Evolutionary conservation across 2,888 invertebrate species (phyloP).

Genomic region (Drosophila diplacantha): DNA sequence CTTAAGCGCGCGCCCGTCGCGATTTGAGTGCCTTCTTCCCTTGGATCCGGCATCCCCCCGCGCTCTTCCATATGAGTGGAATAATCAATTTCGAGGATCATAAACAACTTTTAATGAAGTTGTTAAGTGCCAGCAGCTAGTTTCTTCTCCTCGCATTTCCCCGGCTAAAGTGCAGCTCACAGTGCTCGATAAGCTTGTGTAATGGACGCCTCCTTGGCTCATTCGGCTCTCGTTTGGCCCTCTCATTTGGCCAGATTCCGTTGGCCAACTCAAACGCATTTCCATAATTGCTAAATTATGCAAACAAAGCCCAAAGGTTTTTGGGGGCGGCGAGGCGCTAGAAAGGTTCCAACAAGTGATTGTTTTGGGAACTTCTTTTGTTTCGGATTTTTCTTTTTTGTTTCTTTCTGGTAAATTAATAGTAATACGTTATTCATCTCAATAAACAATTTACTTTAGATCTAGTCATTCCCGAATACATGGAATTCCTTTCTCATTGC

Average conservation of each 20-base stretch:
- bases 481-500: conserved; percentile 4
- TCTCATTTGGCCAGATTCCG: conserved; percentile 34
- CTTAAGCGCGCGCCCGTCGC: conserved; percentile 70
- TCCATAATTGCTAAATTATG: conserved; percentile 73
- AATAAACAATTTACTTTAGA: conserved; percentile 4
- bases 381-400: conserved; percentile 21
- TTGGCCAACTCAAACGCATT: conserved; percentile 50
- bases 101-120: conserved; percentile 77
- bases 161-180: conserved; percentile 57
- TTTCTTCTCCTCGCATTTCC: conserved; percentile 51
- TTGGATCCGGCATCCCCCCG: conserved; percentile 3
- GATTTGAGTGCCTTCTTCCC: conserved; percentile 60
- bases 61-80: conserved; percentile 60
- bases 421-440: not conserved
- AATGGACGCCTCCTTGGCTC: conserved; percentile 45
- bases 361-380: conserved; percentile 56
- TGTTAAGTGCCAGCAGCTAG: conserved; percentile 74
- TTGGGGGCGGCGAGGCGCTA: conserved; percentile 29
- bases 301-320: conserved; percentile 38
- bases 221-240: not conserved
- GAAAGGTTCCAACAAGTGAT: conserved; percentile 60
- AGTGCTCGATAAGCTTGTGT: conserved; percentile 54
- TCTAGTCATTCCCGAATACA: not conserved
- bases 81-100: conserved; percentile 77
- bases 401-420: conserved; percentile 67